Evolutionary conservation across 2,888 invertebrate genomes (phyloP).

Genomic region (Stratiomys singularior): DNA sequence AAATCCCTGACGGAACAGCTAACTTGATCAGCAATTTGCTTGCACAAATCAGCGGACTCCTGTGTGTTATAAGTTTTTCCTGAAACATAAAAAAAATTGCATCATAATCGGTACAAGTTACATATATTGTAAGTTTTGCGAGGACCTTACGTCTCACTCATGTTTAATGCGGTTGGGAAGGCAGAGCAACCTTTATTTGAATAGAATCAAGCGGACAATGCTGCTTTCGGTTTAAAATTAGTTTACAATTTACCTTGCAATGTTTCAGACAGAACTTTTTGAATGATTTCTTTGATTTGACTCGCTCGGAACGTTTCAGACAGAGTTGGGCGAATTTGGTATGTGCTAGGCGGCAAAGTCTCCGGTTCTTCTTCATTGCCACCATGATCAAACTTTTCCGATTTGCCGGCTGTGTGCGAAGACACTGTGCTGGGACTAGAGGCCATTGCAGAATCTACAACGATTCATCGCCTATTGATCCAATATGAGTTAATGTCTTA

Average conservation of each 20-base stretch:
- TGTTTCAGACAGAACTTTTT: constrained; percentile 53
- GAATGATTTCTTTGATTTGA: constrained; percentile 56
- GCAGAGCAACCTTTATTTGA: no score
- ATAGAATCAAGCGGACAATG: no score
- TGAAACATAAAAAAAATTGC: constrained; percentile 48
- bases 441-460: neutral
- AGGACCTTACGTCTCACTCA: neutral
- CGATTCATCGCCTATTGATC: neutral
- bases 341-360: constrained; percentile 46
- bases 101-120: neutral
- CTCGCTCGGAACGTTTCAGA: constrained; percentile 56
- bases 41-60: constrained; percentile 60
- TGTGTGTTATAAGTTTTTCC: constrained; percentile 61
- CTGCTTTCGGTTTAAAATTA: no score
- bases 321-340: constrained; percentile 57
- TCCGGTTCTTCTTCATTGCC: neutral
- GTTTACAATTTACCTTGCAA: constrained; percentile 54
- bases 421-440: neutral
- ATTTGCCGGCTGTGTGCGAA: neutral
- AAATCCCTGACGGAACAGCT: constrained; percentile 60
- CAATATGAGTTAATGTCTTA: no score
- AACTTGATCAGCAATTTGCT: constrained; percentile 61
- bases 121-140: neutral
- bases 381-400: neutral
- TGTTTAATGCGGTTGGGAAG: no score